Percentiles rank a stretch among this genome's conserved stretches.
Conservation (phyloP, 2,797 vertebrate species). For the Hyperoplus lanceolatus region DNA sequence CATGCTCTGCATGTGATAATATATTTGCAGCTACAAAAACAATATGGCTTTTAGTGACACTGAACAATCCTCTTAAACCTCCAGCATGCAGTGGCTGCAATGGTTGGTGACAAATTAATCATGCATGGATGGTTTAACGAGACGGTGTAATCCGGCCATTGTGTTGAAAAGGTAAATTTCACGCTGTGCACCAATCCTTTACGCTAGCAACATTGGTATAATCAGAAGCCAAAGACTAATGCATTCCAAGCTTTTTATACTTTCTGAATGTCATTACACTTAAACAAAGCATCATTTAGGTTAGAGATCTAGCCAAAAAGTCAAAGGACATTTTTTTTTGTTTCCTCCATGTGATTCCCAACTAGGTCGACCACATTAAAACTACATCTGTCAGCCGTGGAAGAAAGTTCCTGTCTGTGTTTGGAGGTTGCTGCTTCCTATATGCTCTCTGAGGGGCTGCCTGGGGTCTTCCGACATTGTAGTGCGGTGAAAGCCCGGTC, state of each 20-base stretch:
- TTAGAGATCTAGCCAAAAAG: conserved; percentile 59
- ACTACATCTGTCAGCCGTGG: conserved; percentile 68
- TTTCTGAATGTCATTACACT: conserved; percentile 64
- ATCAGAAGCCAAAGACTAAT: conserved; percentile 65
- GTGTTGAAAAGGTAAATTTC: conserved; percentile 77
- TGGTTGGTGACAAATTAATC: conserved; percentile 75
- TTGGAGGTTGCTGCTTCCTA: conserved; percentile 64
- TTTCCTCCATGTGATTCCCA: conserved; percentile 63
- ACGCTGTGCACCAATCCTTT: conserved; percentile 69
- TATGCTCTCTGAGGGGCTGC: conserved; percentile 55
- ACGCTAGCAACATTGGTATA: conserved; percentile 52
- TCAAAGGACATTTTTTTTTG: conserved; percentile 67
- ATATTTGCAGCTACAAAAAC: conserved; percentile 6
- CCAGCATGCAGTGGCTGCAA: conserved; percentile 34
- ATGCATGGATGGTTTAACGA: conserved; percentile 73
- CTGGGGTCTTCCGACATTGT: conserved; percentile 68
- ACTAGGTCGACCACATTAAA: conserved; percentile 73
- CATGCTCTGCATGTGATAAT: neutral
- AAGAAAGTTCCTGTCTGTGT: conserved; percentile 54
- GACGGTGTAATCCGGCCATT: conserved; percentile 71
- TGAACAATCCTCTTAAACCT: conserved; percentile 19
- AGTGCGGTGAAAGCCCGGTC: conserved; percentile 50
- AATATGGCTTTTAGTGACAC: conserved; percentile 2
- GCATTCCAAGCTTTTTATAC: conserved; percentile 67
- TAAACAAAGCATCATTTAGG: conserved; percentile 68